phyloP scores from a whole-genome alignment of 2,113 vertebrate genomes.

The Uria aalge region DNA sequence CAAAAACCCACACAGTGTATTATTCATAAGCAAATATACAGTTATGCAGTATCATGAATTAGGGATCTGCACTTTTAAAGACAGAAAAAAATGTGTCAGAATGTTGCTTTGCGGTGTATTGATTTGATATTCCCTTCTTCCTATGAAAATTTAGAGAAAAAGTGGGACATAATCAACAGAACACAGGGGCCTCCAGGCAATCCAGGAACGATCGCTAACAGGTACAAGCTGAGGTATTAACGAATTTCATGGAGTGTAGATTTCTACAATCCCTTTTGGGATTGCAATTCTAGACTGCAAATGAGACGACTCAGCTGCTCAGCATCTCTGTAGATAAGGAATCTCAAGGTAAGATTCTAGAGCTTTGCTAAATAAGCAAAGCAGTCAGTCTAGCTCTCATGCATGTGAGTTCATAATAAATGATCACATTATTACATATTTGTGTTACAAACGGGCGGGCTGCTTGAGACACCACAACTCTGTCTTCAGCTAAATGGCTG shows the following conservation, averaged over 20 bases:
- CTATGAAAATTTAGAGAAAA: conserved; percentile 3
- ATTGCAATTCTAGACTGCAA: background rate
- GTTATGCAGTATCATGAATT: conserved; percentile 50
- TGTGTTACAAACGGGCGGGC: background rate
- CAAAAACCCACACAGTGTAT: conserved; percentile 3
- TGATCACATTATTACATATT: background rate
- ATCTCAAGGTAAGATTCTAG: background rate
- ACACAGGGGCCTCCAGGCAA: background rate
- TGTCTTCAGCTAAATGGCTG: background rate
- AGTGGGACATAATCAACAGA: background rate
- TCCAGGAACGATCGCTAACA: background rate
- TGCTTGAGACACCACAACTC: background rate
- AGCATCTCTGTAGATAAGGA: background rate
- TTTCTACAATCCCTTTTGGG: background rate
- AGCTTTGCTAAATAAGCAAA: background rate
- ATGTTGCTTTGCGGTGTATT: background rate
- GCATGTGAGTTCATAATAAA: background rate
- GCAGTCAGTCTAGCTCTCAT: background rate
- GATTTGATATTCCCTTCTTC: background rate
- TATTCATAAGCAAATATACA: conserved; percentile 64
- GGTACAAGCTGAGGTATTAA: conserved; percentile 10
- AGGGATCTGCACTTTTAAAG: conserved; percentile 13
- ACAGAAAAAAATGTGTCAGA: conserved; percentile 11
- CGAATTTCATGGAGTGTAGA: background rate
- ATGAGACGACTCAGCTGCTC: background rate